Evolutionary conservation across 2,888 invertebrate genomes (phyloP), one percentile per base, ranked within the genome.

Genomic region (Hipparchia semele): DNA sequence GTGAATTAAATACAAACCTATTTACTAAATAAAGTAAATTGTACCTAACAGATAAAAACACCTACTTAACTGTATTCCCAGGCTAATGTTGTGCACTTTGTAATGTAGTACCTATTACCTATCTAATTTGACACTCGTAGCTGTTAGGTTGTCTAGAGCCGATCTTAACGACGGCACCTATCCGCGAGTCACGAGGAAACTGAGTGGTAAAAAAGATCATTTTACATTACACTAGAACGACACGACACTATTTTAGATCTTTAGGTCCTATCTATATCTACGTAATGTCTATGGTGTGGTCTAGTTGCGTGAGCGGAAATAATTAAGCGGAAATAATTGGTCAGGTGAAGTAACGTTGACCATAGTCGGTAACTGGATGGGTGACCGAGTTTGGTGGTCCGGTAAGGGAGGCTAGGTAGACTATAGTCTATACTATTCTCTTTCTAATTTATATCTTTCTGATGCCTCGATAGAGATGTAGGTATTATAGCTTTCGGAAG

Each of bases 141-240:
- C 61, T 71, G 73, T 75, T 76, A 76, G 71, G 59, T 72, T 77
- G 75, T 77, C 77, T 73, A 71, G 75, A 73, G 71, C 72, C 54
- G 56, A 70, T 68, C 75, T 75, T 76, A 78, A 76, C 80, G 79
- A 80, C 79, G 79, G 79, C 76, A 71, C 74, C 81, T 79, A 78
- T 79, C 79, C 76, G 71, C 77, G 65, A 75, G 78, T 81, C 81
- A 80, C 81, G 81, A 77, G 76, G 60, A n/a, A 53, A 59, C 68
- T 59, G 68, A 58, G 53, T 60, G 60, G 46, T 45, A 33, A 61
- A 46, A 23, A 12, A 51, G 69, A 13, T 61, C 61, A 53, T 51
- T 69, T 33, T 61, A 53, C 69, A 69, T 69, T 69, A 7, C 23
- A 69, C 69, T 61, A 0, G 3, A n/a, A 60, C 69, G 61, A 2